These are phyloP conservation scores for Hartigia nigra DNA, from an alignment of 2,888 invertebrate genomes.

Conservation along the genomic window DNA sequence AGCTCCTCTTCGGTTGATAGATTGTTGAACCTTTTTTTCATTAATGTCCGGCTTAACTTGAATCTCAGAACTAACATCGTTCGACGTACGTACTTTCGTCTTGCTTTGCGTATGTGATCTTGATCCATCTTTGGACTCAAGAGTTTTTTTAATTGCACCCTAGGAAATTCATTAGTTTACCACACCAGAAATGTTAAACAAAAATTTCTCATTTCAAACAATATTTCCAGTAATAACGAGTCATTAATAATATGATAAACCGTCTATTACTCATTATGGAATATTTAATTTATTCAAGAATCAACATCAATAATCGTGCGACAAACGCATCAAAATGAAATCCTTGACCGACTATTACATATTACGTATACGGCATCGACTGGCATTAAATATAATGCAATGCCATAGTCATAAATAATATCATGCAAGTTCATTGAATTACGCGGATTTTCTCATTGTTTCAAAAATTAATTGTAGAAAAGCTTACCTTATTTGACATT, in stretches of 20 bases:
- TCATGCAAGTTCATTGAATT: not conserved
- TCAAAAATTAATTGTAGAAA: not conserved
- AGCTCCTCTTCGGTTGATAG: conserved; percentile 4
- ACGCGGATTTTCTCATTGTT: not conserved
- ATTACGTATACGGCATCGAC: not conserved
- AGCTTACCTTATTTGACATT: conserved; percentile 48
- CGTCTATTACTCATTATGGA: not conserved
- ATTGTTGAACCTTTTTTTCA: conserved; percentile 9
- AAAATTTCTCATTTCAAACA: not conserved
- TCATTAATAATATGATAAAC: not conserved
- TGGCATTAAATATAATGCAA: not conserved
- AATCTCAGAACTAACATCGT: conserved; percentile 5
- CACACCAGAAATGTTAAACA: not conserved
- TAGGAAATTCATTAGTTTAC: conserved; percentile 18
- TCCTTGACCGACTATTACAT: not conserved
- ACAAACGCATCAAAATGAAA: conserved; percentile 11
- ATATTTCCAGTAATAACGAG: not conserved
- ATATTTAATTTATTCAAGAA: not conserved
- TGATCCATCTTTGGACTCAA: conserved; percentile 19
- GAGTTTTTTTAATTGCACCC: conserved; percentile 41
- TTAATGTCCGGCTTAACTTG: not conserved
- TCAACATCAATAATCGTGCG: conserved; percentile 35
- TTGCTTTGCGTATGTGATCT: conserved; percentile 24
- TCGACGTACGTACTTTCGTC: conserved; percentile 7
- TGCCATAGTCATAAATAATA: not conserved